These are phyloP conservation scores for Tyrannus savana DNA, from an alignment of 2,113 vertebrate species.

Conservation along the genomic window DNA sequence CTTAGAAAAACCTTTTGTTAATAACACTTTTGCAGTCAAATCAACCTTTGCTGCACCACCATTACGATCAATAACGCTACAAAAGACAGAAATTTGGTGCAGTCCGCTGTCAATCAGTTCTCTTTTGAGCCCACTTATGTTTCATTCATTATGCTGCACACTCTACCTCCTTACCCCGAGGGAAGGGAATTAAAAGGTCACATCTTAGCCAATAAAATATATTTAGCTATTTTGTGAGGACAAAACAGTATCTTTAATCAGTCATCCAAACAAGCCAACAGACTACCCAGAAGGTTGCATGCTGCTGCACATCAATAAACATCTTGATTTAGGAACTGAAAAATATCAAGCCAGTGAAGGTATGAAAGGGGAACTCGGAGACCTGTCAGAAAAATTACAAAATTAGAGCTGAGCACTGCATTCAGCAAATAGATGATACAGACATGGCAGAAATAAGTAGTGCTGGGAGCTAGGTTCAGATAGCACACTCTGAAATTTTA, in stretches of 20 bases:
- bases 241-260: conserved; percentile 32
- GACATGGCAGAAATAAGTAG: conserved; percentile 24
- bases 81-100: background rate
- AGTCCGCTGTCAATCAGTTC: background rate
- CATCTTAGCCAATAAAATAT: conserved; percentile 46
- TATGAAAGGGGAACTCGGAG: conserved; percentile 26
- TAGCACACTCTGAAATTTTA: background rate
- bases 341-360: conserved; percentile 43
- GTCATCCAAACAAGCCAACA: conserved; percentile 33
- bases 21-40: background rate
- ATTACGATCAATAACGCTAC: background rate
- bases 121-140: background rate
- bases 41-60: background rate
- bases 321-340: conserved; percentile 47
- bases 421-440: conserved; percentile 22
- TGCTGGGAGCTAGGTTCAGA: conserved; percentile 21
- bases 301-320: conserved; percentile 35
- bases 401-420: conserved; percentile 48
- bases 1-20: background rate
- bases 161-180: conserved; percentile 1
- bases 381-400: conserved; percentile 43
- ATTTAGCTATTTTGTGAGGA: conserved; percentile 20
- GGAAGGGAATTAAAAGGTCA: conserved; percentile 64
- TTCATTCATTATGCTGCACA: conserved; percentile 22
- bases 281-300: background rate